A percentile compares a stretch with the other conserved stretches of the same genome.
These are phyloP conservation scores for Numida meleagris DNA, from an alignment of 2,113 vertebrate genomes.

Conservation along the genomic window DNA sequence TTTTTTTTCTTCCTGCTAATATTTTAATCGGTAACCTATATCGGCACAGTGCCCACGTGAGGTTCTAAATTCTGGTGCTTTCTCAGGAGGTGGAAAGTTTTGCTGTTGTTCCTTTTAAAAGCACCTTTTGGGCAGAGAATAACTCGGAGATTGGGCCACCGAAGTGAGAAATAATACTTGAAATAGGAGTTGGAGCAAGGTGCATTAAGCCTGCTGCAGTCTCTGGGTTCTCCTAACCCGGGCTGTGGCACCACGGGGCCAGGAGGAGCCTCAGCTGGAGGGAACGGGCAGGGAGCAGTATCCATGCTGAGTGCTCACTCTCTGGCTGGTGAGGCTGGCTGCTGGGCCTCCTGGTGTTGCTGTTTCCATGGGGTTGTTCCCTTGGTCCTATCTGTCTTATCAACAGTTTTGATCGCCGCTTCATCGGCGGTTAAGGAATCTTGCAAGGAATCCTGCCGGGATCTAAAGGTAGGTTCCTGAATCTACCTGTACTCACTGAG, in stretches of 20 bases:
- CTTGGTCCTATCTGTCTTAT: not conserved
- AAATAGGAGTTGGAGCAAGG: not conserved
- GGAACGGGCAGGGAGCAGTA: not conserved
- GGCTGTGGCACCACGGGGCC: fast-evolving
- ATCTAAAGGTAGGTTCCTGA: not conserved
- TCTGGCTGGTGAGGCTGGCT: fast-evolving
- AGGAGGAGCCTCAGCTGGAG: not conserved
- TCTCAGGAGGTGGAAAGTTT: not conserved
- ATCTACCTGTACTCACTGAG: not conserved
- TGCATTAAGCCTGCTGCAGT: not conserved
- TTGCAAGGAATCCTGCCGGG: not conserved
- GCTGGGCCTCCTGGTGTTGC: not conserved
- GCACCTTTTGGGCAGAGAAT: fast-evolving
- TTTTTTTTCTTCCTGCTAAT: not conserved
- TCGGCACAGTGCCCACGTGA: fast-evolving
- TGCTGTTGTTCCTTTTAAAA: not conserved
- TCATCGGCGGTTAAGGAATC: not conserved
- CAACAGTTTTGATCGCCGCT: not conserved
- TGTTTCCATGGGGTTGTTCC: fast-evolving
- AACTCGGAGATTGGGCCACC: not conserved
- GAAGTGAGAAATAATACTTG: not conserved
- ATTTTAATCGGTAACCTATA: not conserved
- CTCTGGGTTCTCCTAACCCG: not conserved
- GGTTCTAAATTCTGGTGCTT: not conserved
- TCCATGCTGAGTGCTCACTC: fast-evolving